Base-by-base conservation (phyloP, 2,888 invertebrate genomes). In the Caenorhabditis japonica region DNA sequence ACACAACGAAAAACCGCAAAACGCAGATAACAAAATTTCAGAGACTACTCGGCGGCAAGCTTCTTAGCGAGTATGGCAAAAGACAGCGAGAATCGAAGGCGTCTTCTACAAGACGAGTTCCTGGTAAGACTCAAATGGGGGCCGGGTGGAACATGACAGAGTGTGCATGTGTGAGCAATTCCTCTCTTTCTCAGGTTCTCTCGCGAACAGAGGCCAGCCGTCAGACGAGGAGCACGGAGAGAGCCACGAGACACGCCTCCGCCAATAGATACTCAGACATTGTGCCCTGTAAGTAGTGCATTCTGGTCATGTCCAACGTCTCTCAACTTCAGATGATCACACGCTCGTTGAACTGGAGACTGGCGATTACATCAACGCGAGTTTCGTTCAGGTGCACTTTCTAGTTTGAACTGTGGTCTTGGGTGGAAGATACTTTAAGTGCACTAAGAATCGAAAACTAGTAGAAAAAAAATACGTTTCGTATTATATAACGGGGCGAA, bases 281-380 rank as follows among this genome's bases (percentile, higher is more conserved):
- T 61, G 61, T 73, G 47, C 73, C 73, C 19, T 73, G 73, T 73
- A 43, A 66, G 73, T 62, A 39, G 30, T 10, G 39, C 30, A 62
- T n/a, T n/a, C n/a, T n/a, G n/a, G n/a, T n/a, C n/a, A n/a, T n/a
- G n/a, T n/a, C n/a, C n/a, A n/a, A n/a, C n/a, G n/a, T n/a, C n/a
- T n/a, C n/a, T n/a, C n/a, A n/a, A n/a, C n/a, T n/a, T n/a, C 66
- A 73, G 73, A 73, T 44, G 73, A 73, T 56, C 66, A 73, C 58
- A 73, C 66, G 39, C 51, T 73, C 10, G 73, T 73, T 33, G 66
- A 60, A 43, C 60, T 66, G 25, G 27, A 55, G 41, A 34, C 38
- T 3, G 59, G 68, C 3, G 68, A 59, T 38, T 74, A 74, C 61
- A 68, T 74, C 41, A 68, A 74, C 34, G 73, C 73, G 21, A 68